phyloP scores from a whole-genome alignment of 2,797 vertebrate species.

The Leontopithecus rosalia region DNA sequence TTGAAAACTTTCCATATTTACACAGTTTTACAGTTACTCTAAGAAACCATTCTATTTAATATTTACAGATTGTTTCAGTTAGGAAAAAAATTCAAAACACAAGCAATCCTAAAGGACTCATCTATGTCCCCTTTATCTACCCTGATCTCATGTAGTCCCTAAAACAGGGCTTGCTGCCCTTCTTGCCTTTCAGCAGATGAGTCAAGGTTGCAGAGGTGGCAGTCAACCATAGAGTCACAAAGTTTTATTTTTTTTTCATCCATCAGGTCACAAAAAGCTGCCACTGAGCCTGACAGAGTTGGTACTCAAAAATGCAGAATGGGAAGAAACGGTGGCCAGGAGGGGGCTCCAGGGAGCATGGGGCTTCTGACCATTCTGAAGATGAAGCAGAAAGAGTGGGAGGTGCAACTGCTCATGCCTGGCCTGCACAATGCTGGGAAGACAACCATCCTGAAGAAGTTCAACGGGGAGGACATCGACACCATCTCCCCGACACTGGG shows the following conservation, averaged over 20 bases:
- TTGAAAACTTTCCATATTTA: slow-evolving; percentile 7
- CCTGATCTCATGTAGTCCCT: not conserved
- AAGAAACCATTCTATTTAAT: slow-evolving; percentile 47
- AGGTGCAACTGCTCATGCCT: too few relatives aligned
- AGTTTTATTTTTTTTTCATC: not conserved
- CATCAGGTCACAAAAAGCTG: not conserved
- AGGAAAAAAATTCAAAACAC: slow-evolving; percentile 22
- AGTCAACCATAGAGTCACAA: not conserved
- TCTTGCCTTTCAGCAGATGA: not conserved
- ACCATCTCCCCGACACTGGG: slow-evolving; percentile 94
- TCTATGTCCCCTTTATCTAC: not conserved
- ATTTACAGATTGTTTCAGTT: not conserved
- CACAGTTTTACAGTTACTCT: slow-evolving; percentile 32
- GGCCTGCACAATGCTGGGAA: slow-evolving; percentile 95
- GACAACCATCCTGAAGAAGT: slow-evolving; percentile 95
- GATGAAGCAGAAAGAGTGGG: too few relatives aligned
- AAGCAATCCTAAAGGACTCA: not conserved
- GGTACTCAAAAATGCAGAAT: not conserved
- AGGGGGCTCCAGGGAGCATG: too few relatives aligned
- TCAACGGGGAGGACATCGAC: slow-evolving; percentile 94
- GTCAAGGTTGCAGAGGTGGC: not conserved
- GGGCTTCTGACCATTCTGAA: too few relatives aligned
- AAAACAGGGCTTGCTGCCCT: not conserved
- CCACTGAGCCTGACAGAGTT: not conserved
- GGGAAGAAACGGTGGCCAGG: too few relatives aligned